phyloP scores from a whole-genome alignment of 2,113 vertebrate species.

The Mus pahari region DNA sequence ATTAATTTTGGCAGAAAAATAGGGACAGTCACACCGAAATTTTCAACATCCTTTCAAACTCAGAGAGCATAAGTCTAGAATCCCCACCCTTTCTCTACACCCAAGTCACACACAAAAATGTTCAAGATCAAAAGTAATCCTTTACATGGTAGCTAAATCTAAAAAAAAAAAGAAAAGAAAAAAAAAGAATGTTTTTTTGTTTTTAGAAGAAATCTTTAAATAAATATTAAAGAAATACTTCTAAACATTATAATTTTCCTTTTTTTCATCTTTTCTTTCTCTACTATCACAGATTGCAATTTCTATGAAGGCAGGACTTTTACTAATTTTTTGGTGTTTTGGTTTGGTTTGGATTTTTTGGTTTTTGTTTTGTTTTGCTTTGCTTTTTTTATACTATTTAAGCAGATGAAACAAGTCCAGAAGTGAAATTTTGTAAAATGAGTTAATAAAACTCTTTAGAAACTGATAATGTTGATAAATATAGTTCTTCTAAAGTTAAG shows the following conservation, averaged over 20 bases:
- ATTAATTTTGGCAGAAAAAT: background rate
- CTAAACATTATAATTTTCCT: background rate
- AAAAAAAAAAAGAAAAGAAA: too few species aligned
- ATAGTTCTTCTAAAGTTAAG: background rate
- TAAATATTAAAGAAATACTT: constrained; percentile 24
- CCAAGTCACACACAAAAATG: background rate
- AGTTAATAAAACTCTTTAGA: background rate
- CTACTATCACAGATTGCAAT: background rate
- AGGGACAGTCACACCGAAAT: background rate
- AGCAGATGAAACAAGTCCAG: background rate
- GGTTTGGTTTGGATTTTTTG: too few species aligned
- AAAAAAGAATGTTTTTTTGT: too few species aligned
- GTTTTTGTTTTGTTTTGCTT: too few species aligned
- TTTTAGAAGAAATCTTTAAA: background rate
- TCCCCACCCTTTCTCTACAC: background rate
- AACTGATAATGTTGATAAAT: background rate
- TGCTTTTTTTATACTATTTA: background rate
- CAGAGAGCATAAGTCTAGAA: background rate
- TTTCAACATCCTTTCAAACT: background rate
- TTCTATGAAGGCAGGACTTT: background rate
- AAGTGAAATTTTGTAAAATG: background rate
- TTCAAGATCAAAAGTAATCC: background rate
- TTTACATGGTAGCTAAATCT: background rate
- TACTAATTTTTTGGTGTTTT: background rate
- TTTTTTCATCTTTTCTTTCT: background rate